Evolutionary conservation across 2,113 vertebrate genomes (phyloP).

Genomic region (Atrichornis clamosus): DNA sequence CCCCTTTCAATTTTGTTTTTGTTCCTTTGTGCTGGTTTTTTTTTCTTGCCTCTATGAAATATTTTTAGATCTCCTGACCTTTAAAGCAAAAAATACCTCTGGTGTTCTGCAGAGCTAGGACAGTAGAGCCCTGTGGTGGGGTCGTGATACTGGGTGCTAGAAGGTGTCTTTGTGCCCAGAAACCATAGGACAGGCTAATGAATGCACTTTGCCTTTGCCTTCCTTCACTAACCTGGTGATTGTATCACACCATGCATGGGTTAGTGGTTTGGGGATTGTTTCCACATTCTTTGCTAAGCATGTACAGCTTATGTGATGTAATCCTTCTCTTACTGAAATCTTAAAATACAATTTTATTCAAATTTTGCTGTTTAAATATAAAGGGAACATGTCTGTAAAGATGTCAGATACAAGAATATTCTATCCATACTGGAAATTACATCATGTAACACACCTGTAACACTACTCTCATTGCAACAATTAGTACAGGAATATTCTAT

Average conservation of each 20-base stretch:
- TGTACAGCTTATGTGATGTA: background rate
- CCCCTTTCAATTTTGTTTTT: background rate
- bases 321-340: background rate
- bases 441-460: too few relatives aligned
- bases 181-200: background rate
- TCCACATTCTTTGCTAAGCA: background rate
- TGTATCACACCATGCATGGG: fast-evolving
- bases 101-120: background rate
- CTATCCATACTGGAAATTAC: too few relatives aligned
- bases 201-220: background rate
- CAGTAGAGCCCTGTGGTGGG: background rate
- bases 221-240: background rate
- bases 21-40: background rate
- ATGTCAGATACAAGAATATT: background rate
- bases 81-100: background rate
- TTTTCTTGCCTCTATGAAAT: background rate
- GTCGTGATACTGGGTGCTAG: background rate
- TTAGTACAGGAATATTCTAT: background rate
- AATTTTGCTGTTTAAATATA: background rate
- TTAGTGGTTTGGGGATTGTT: background rate
- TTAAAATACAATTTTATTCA: background rate
- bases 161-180: background rate
- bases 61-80: background rate
- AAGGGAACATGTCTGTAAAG: background rate
- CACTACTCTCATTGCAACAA: too few relatives aligned